Evolutionary conservation across 2,797 vertebrate genomes (phyloP), one percentile per base, ranked within the genome.

Genomic region (Podarcis lilfordi): DNA sequence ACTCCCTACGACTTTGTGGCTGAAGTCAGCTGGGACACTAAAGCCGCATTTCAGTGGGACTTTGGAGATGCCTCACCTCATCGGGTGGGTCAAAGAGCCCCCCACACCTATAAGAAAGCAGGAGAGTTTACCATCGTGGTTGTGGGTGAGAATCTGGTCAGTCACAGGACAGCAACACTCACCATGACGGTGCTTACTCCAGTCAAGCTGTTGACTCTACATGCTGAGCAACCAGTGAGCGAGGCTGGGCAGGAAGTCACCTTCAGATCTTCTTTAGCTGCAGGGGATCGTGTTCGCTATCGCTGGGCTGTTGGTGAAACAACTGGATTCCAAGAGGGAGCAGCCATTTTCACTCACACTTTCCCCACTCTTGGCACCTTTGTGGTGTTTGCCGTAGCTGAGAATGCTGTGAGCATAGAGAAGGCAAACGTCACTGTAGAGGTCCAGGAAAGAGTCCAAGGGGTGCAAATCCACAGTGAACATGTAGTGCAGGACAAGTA

Each of bases 11-110:
- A 64, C 6, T 98, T 98, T 93, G 97, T 95, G 95, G 95, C 96
- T 8, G 84, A 77, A 2, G 76, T 89, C 80, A 93, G 79, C 79
- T 66, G 82, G 29, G 97, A 96, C n/a, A 96, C 94, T 86, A 94
- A 94, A 78, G 95, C 95, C 59, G 94, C 96, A 4, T 93, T 97
- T 86, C 64, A 93, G 32, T 98, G 98, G 98, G 95, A 97, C 83
- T 98, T 98, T 94, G 97, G 97, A 43, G 97, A 98, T 76, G 95
- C 94, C 6, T 96, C 96, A 35, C 83, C 89, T 4, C 27, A 37
- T 3, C 93, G 91, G 43, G 72, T 85, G 55, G 93, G 90, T 27
- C 89, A 59, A 66, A 97, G 96, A 11, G 84, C 90, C 15, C 96
- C 96, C 9, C 97, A 98, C 32, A 76, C 92, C 68, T 98, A 97